Percentiles rank a stretch among this genome's conserved stretches.
These are phyloP conservation scores for Apomyelois bistriatella DNA, from an alignment of 2,888 invertebrate species.

Conservation along the genomic window DNA sequence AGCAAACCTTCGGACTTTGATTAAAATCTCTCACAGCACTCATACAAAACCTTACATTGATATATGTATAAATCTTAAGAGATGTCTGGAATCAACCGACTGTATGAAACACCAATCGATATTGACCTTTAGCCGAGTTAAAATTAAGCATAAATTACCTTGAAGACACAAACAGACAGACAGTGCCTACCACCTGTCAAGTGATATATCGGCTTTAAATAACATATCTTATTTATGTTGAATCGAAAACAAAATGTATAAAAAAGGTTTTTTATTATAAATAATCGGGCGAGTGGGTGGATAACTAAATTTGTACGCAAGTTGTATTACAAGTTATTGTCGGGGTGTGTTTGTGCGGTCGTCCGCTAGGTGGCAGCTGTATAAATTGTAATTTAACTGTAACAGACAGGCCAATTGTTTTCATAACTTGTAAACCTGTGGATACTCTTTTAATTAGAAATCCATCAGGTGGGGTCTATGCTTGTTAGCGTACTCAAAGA, in stretches of 20 bases:
- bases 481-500: too few species aligned
- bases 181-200: conserved; percentile 78
- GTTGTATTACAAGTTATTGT: conserved; percentile 65
- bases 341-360: conserved; percentile 38
- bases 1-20: conserved; percentile 56
- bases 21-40: conserved; percentile 76
- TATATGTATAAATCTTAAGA: conserved; percentile 77
- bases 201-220: conserved; percentile 79
- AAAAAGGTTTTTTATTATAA: conserved; percentile 73
- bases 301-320: conserved; percentile 74
- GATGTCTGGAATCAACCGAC: conserved; percentile 55
- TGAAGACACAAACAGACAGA: conserved; percentile 28
- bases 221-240: conserved; percentile 81
- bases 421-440: too few species aligned
- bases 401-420: too few species aligned
- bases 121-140: conserved; percentile 30
- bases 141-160: conserved; percentile 40
- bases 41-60: conserved; percentile 75
- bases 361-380: conserved; percentile 37
- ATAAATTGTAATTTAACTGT: conserved; percentile 72
- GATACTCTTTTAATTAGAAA: too few species aligned
- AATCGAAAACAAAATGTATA: conserved; percentile 77
- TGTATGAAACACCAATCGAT: conserved; percentile 35
- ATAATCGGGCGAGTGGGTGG: conserved; percentile 73
- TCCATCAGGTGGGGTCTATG: too few species aligned